These are phyloP conservation scores for Tor tambroides DNA, from an alignment of 2,113 vertebrate genomes.

Conservation along the genomic window DNA sequence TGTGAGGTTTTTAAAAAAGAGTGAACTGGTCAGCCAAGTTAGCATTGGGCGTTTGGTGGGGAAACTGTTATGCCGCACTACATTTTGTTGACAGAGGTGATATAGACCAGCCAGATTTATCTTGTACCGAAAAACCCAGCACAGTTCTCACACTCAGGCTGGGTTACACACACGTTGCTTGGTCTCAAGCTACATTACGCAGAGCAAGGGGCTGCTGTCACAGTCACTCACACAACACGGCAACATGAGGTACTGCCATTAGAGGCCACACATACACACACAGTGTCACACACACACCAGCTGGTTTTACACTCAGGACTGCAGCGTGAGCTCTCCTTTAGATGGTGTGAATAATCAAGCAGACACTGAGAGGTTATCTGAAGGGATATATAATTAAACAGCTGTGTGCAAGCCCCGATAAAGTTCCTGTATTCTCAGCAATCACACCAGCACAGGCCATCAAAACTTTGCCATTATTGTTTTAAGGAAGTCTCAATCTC, in stretches of 20 bases:
- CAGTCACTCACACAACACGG: constrained; percentile 36
- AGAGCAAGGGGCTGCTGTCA: constrained; percentile 43
- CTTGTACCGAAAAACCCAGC: constrained; percentile 37
- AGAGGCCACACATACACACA: constrained; percentile 35
- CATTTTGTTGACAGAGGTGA: constrained; percentile 41
- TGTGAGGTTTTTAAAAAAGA: not conserved
- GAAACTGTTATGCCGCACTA: not conserved
- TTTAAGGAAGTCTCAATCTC: not conserved
- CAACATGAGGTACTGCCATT: constrained; percentile 39
- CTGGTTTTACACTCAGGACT: constrained; percentile 25
- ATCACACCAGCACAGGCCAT: not conserved
- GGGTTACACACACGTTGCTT: not conserved
- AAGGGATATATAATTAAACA: constrained; percentile 44
- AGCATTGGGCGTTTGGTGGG: not conserved
- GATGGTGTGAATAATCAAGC: constrained; percentile 36
- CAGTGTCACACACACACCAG: not conserved
- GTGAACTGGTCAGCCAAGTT: not conserved
- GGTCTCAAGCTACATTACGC: constrained; percentile 11
- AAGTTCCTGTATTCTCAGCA: not conserved
- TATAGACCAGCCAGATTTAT: constrained; percentile 29
- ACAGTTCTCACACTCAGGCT: not conserved
- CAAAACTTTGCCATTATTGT: not conserved
- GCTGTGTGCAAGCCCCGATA: not conserved
- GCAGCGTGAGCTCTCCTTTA: constrained; percentile 12
- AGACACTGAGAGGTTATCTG: constrained; percentile 39